A percentile compares a stretch with the other conserved stretches of the same genome.
Conservation (phyloP, 2,113 vertebrate genomes). For the Actenoides hombroni region DNA sequence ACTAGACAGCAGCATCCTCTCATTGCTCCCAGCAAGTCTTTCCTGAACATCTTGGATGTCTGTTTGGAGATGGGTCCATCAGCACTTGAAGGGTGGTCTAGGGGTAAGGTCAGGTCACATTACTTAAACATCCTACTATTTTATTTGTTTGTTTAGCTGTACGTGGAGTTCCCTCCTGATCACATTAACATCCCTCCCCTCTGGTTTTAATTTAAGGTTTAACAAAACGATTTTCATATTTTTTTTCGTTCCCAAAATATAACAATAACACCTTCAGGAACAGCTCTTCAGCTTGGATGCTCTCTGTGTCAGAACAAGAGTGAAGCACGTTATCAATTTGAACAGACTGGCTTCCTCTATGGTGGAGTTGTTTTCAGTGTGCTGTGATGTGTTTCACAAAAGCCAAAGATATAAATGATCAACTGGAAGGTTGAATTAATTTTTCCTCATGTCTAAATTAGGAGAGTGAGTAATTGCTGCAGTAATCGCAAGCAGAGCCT, state of each 20-base stretch:
- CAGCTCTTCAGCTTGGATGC: background rate
- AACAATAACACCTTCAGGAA: background rate
- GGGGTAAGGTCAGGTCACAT: background rate
- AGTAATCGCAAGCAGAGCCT: slow-evolving; percentile 41
- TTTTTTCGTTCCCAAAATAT: background rate
- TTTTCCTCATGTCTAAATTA: slow-evolving; percentile 66
- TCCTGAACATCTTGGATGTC: rapidly evolving
- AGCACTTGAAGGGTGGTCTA: background rate
- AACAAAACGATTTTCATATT: background rate
- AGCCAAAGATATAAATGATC: slow-evolving; percentile 58
- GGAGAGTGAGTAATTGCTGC: slow-evolving; percentile 60
- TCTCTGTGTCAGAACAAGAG: background rate
- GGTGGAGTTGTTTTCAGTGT: slow-evolving; percentile 14
- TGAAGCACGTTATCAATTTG: slow-evolving; percentile 15
- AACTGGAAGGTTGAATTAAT: slow-evolving; percentile 59
- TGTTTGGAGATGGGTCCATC: background rate
- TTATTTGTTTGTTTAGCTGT: background rate
- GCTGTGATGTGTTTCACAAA: background rate
- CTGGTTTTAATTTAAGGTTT: background rate
- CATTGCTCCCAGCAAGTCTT: background rate
- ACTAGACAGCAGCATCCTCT: background rate
- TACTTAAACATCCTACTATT: background rate
- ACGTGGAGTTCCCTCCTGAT: background rate
- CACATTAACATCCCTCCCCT: background rate
- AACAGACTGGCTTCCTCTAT: slow-evolving; percentile 41